Evolutionary conservation across 2,113 vertebrate genomes (phyloP).

Genomic region (Lichenostomus cassidix): DNA sequence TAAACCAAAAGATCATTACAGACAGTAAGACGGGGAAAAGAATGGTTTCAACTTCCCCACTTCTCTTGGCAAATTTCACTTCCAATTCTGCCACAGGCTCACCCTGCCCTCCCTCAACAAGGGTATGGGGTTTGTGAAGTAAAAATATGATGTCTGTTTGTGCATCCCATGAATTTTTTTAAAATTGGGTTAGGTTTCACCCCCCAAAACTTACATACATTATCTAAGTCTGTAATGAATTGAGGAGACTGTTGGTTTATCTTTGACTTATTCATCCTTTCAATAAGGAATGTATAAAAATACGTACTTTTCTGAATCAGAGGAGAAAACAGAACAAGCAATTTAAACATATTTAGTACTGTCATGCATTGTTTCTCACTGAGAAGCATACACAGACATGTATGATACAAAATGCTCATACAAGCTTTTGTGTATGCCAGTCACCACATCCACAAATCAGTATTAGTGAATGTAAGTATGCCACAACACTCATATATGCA

Average conservation of each 20-base stretch:
- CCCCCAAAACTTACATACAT: not conserved
- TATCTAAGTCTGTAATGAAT: not conserved
- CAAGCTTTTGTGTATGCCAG: not conserved
- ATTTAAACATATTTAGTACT: not conserved
- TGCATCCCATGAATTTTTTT: not conserved
- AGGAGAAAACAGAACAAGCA: not conserved
- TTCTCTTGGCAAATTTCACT: not conserved
- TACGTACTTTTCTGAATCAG: not conserved
- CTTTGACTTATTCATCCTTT: not conserved
- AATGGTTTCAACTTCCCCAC: not conserved
- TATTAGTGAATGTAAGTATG: not conserved
- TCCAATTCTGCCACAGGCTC: not conserved
- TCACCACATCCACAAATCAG: not conserved
- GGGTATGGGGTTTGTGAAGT: not conserved
- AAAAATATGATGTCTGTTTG: not conserved
- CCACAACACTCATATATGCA: not conserved
- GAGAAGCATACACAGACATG: not conserved
- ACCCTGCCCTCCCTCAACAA: not conserved
- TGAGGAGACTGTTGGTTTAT: not conserved
- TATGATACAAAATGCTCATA: not conserved
- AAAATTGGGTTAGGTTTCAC: not conserved
- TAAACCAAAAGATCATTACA: not conserved
- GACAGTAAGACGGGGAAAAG: not conserved
- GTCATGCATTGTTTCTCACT: not conserved
- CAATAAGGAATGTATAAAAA: not conserved